A percentile compares a stretch with the other conserved stretches of the same genome.
phyloP scores from a whole-genome alignment of 2,797 vertebrate species.

The Meriones psammophilus region DNA sequence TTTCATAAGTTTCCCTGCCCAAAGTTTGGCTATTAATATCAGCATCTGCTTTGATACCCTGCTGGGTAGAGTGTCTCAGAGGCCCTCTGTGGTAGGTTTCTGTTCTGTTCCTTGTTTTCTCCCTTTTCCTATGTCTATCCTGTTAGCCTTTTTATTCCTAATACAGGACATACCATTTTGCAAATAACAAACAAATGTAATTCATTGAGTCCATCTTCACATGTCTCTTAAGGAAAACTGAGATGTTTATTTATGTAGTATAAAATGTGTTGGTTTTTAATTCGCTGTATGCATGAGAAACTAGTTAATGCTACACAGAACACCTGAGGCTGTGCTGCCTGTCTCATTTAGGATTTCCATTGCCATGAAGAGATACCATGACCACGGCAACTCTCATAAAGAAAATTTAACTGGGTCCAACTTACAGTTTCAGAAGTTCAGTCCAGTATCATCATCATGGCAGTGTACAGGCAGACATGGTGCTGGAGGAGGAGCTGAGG shows the following conservation, averaged over 20 bases:
- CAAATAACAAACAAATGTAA: constrained; percentile 2
- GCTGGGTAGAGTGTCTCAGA: too few species aligned
- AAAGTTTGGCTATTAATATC: too few species aligned
- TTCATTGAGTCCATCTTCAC: constrained; percentile 2
- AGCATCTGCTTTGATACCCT: too few species aligned
- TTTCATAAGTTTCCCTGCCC: too few species aligned
- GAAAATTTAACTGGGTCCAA: background rate
- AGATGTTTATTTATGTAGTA: constrained; percentile 9
- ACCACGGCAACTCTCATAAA: background rate
- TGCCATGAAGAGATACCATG: background rate
- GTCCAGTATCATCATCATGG: background rate
- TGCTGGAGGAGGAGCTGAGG: too few species aligned
- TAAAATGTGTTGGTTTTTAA: background rate
- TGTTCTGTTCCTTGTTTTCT: too few species aligned
- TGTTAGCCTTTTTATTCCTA: too few species aligned
- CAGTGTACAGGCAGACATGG: too few species aligned
- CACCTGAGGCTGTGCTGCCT: background rate
- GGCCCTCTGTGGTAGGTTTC: too few species aligned
- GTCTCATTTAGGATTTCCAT: background rate
- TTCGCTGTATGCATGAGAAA: background rate
- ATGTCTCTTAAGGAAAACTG: constrained; percentile 2
- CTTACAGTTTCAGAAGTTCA: background rate
- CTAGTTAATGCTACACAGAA: background rate
- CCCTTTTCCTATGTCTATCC: too few species aligned
- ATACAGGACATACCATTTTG: constrained; percentile 8